phyloP scores from a whole-genome alignment of 2,888 invertebrate genomes.

The Chironomus riparius region DNA sequence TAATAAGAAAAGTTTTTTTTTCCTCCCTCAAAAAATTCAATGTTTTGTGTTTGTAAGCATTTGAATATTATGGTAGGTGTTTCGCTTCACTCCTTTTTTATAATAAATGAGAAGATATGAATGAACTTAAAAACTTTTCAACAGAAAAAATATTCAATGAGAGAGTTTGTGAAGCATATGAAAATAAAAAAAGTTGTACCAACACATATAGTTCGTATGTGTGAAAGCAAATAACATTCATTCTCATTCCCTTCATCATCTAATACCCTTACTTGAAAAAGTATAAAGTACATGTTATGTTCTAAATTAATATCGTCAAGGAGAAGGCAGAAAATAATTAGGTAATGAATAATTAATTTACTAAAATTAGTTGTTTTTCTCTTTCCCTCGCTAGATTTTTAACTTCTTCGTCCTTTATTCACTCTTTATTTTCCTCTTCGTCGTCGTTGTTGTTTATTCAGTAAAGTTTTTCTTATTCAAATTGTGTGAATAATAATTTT shows the following conservation, averaged over 20 bases:
- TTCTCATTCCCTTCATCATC: neutral
- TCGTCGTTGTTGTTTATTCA: too few relatives aligned
- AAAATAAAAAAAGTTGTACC: neutral
- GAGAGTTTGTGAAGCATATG: neutral
- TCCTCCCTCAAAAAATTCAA: too few relatives aligned
- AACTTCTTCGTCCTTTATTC: too few relatives aligned
- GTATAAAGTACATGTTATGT: neutral
- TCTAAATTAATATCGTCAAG: slow-evolving; percentile 12
- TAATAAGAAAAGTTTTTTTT: too few relatives aligned
- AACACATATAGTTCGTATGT: neutral
- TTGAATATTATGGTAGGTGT: too few relatives aligned
- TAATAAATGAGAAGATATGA: too few relatives aligned
- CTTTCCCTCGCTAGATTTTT: neutral
- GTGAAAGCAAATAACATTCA: neutral
- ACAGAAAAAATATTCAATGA: neutral
- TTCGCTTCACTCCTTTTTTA: too few relatives aligned
- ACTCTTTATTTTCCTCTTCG: too few relatives aligned
- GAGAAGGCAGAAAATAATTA: slow-evolving; percentile 23
- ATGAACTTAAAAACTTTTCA: too few relatives aligned
- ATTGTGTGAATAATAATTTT: too few relatives aligned
- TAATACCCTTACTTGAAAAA: neutral
- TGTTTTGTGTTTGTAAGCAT: too few relatives aligned
- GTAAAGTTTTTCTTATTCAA: too few relatives aligned
- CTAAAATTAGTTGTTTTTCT: slow-evolving; percentile 21
- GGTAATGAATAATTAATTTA: slow-evolving; percentile 25